Evolutionary conservation across 2,113 vertebrate species (phyloP).

Genomic region (Calyptommatus sinebrachiatus): DNA sequence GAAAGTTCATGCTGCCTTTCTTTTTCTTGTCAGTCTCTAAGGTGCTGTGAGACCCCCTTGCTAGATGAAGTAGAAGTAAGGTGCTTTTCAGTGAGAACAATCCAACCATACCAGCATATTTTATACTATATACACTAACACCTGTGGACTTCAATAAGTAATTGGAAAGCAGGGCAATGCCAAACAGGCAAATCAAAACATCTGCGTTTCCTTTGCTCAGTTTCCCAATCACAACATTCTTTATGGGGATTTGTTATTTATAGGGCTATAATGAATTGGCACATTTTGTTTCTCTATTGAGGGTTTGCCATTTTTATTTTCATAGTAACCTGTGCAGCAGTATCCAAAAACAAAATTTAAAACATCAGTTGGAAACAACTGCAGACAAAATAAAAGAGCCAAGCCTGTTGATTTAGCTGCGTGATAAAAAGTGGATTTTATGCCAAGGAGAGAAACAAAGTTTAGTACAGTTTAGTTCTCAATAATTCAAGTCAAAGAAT

Average conservation of each 20-base stretch:
- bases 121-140: not conserved
- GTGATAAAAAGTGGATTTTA: not conserved
- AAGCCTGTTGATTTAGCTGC: not conserved
- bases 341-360: conserved; percentile 12
- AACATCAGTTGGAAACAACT: conserved; percentile 13
- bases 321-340: conserved; percentile 1
- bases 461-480: not conserved
- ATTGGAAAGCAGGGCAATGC: conserved; percentile 8
- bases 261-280: not conserved
- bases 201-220: not conserved
- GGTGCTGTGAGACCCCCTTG: too few relatives aligned
- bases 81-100: not conserved
- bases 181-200: conserved; percentile 5
- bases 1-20: too few relatives aligned
- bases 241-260: conserved; percentile 18
- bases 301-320: not conserved
- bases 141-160: not conserved
- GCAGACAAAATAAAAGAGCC: not conserved
- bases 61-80: not conserved
- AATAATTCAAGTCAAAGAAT: not conserved
- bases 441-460: not conserved
- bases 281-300: not conserved
- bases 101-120: not conserved
- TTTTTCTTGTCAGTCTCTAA: too few relatives aligned
- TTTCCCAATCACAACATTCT: not conserved